Conservation (phyloP, 2,113 vertebrate genomes). For the Pollachius pollachius region DNA sequence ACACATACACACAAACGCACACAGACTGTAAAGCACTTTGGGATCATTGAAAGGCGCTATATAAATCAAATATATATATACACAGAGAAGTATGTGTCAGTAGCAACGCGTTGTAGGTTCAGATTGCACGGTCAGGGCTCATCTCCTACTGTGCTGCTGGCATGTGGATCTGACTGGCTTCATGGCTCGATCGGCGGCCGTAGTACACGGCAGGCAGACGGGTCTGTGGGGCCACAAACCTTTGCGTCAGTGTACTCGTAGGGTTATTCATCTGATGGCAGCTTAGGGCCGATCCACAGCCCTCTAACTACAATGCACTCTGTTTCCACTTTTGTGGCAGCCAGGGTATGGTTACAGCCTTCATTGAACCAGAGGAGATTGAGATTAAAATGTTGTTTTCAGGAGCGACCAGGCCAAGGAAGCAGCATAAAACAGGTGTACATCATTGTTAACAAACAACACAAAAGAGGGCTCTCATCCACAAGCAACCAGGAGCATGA, state of each 20-base stretch:
- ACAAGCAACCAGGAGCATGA: too few relatives aligned
- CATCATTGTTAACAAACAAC: too few relatives aligned
- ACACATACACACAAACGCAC: background rate
- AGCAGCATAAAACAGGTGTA: background rate
- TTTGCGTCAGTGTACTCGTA: background rate
- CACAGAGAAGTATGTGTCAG: too few relatives aligned
- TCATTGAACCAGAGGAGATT: background rate
- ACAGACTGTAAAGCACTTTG: too few relatives aligned
- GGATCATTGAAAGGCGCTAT: too few relatives aligned
- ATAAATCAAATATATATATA: too few relatives aligned
- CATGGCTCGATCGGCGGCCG: constrained; percentile 63
- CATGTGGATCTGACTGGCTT: constrained; percentile 64
- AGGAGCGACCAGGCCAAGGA: background rate
- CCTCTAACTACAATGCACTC: too few relatives aligned
- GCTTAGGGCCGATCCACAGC: too few relatives aligned
- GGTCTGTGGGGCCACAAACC: constrained; percentile 51
- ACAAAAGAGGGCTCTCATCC: too few relatives aligned
- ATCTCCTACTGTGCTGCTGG: constrained; percentile 59
- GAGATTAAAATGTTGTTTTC: background rate
- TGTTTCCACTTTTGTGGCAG: too few relatives aligned
- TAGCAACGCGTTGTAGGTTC: background rate
- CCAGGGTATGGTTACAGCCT: background rate
- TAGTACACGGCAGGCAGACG: constrained; percentile 70
- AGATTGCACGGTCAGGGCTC: constrained; percentile 3
- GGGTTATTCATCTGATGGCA: background rate